Conservation (phyloP, 2,888 invertebrate species). For the Lomographa bimaculata region DNA sequence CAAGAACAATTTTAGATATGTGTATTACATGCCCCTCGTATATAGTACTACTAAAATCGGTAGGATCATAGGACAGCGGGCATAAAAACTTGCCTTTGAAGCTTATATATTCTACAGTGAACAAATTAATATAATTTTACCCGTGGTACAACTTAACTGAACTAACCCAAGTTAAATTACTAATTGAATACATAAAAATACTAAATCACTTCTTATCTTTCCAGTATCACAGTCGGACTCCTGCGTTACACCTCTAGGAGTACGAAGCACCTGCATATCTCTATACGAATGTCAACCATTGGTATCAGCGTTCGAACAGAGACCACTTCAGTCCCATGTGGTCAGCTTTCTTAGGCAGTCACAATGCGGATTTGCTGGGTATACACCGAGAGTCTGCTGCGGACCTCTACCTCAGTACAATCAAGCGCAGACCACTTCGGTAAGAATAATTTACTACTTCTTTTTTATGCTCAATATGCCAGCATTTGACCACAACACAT, state of each 20-base stretch:
- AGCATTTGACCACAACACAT: too few species aligned
- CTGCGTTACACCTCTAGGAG: conserved; percentile 73
- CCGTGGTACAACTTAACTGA: too few species aligned
- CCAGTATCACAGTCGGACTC: conserved; percentile 48
- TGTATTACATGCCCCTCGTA: too few species aligned
- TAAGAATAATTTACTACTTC: conserved; percentile 38
- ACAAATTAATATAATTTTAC: not conserved
- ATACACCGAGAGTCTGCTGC: conserved; percentile 81
- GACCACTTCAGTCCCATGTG: conserved; percentile 57
- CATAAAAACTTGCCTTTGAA: too few species aligned
- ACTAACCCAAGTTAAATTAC: too few species aligned
- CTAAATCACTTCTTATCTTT: too few species aligned
- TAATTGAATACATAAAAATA: too few species aligned
- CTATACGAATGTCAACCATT: conserved; percentile 74
- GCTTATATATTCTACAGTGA: too few species aligned
- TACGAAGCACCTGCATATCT: conserved; percentile 68
- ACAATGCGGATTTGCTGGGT: conserved; percentile 80
- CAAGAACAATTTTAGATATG: too few species aligned
- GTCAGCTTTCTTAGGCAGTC: conserved; percentile 73
- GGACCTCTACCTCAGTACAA: conserved; percentile 54
- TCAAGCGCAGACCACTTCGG: conserved; percentile 31
- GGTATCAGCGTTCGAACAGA: conserved; percentile 61
- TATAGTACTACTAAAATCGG: too few species aligned
- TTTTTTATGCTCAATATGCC: too few species aligned
- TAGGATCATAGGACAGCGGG: too few species aligned